Evolutionary conservation across 2,113 vertebrate species (phyloP), one percentile per base, ranked within the genome.

Genomic region (Uropsilus gracilis): DNA sequence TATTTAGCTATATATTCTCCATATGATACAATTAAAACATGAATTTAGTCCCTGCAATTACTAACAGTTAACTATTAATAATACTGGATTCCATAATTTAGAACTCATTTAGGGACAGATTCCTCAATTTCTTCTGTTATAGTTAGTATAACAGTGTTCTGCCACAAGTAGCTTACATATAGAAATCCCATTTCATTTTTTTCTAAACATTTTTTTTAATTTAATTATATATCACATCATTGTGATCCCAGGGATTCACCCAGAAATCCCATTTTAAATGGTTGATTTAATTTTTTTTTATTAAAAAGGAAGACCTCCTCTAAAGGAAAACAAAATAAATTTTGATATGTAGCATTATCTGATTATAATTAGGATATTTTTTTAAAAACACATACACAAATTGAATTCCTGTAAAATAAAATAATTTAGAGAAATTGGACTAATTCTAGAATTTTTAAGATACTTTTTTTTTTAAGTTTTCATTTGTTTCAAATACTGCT

Each of bases 21-120:
- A n/a, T 86, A 48, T 93, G 20, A 61, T 66, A 61, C 20, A 84
- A 46, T 78, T 78, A 59, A 88, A 96, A 89, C 44, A n/a, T 81
- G 78, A 84, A 14, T 57, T 57, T 90, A 86, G 24, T 73, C 1
- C 55, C 50, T 72, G 1, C 80, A 85, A 61, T 34, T 77, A 6
- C 87, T 83, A 75, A 78, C n/a, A 78, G 46, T 24, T 72, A 39
- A 17, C 63, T 12, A 39, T 87, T 84, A 46, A 48, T 73, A 90
- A 71, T 88, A 26, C 26, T 90, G 46, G 10, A 80, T 75, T 44
- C 22, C 59, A 0, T 87, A 90, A 68, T 26, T 90, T 73, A 53
- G 9, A 92, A 87, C 84, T 68, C 26, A 66, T 30, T 77, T 63
- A 18, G 22, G 48, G 69, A 34, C 73, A 69, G 34, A 87, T n/a